Evolutionary conservation across 2,888 invertebrate species (phyloP).

Genomic region (Listrodromus nycthemerus): DNA sequence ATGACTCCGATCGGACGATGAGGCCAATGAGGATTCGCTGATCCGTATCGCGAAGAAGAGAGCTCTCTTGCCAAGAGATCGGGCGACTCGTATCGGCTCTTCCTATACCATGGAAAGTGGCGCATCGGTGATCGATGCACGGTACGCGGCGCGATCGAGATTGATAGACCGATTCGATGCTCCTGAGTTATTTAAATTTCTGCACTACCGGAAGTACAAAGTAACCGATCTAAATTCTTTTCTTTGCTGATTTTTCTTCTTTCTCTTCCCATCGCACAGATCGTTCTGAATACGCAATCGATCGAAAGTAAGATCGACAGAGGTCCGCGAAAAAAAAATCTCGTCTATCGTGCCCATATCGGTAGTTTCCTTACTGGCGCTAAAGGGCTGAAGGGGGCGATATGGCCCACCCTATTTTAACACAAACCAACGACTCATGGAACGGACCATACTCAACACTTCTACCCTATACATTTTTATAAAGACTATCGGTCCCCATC

Average conservation of each 20-base stretch:
- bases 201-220: neutral
- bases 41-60: slow-evolving; percentile 67
- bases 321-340: neutral
- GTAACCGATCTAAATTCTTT: too few relatives aligned
- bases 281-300: neutral
- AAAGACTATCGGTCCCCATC: too few relatives aligned
- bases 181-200: slow-evolving; percentile 7
- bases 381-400: too few relatives aligned
- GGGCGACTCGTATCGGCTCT: slow-evolving; percentile 28
- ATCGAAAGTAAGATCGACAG: neutral
- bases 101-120: slow-evolving; percentile 8
- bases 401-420: too few relatives aligned
- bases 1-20: slow-evolving; percentile 70
- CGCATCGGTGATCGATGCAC: slow-evolving; percentile 17
- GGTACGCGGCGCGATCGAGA: slow-evolving; percentile 17
- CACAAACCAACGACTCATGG: too few relatives aligned
- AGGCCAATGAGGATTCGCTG: slow-evolving; percentile 71
- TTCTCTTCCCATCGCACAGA: neutral
- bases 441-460: too few relatives aligned
- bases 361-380: neutral
- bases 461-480: too few relatives aligned
- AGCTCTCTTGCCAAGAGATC: slow-evolving; percentile 54
- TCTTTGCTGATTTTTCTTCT: neutral
- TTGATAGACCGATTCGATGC: slow-evolving; percentile 3
- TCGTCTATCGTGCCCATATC: neutral